phyloP scores from a whole-genome alignment of 2,888 invertebrate species.

The Mythimna albipuncta region DNA sequence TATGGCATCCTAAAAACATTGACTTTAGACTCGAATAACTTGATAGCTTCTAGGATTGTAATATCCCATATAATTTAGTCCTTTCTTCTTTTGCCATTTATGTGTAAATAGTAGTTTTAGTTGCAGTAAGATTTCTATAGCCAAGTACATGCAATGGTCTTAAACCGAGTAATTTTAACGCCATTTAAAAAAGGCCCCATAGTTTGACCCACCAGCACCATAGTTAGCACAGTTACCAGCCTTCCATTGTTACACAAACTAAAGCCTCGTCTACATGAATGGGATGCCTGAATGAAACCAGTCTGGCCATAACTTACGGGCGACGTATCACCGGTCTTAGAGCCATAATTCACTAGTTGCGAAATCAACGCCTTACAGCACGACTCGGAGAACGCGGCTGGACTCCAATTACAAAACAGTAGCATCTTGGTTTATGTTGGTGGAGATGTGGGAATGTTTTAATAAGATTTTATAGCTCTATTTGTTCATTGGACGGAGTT shows the following conservation, averaged over 20 bases:
- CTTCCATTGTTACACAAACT: slow-evolving; percentile 49
- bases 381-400: slow-evolving; percentile 41
- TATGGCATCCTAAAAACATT: too few species aligned
- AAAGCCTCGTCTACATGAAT: slow-evolving; percentile 62
- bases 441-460: slow-evolving; percentile 16
- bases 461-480: background rate
- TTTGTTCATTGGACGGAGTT: background rate
- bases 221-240: slow-evolving; percentile 24
- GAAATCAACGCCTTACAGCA: slow-evolving; percentile 70
- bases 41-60: too few species aligned
- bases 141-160: too few species aligned
- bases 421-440: slow-evolving; percentile 55
- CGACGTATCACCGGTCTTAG: slow-evolving; percentile 80
- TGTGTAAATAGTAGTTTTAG: too few species aligned
- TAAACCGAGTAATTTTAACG: background rate
- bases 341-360: slow-evolving; percentile 80
- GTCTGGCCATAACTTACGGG: slow-evolving; percentile 76
- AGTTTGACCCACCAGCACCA: slow-evolving; percentile 16
- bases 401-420: slow-evolving; percentile 62
- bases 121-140: too few species aligned
- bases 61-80: too few species aligned
- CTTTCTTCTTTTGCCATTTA: too few species aligned
- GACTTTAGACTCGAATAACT: too few species aligned
- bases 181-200: background rate
- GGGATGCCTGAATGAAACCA: slow-evolving; percentile 78